Evolutionary conservation across 2,888 invertebrate species (phyloP), one percentile per base, ranked within the genome.

Genomic region (Drosophila robusta): DNA sequence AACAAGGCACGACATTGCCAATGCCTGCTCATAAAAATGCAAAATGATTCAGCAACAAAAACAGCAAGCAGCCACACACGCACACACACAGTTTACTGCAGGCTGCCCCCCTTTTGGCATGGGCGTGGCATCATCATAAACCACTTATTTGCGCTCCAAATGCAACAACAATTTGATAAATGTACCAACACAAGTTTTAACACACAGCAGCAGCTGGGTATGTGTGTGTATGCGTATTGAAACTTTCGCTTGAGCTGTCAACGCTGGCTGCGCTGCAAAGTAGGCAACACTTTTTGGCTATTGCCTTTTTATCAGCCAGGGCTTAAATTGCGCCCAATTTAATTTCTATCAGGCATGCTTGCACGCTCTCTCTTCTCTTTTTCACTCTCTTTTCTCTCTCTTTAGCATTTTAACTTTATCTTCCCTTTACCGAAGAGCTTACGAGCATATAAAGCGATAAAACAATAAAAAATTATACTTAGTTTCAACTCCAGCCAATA

Each of bases 61-160:
- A 44, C 51, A 57, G 32, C 38, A 56, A 49, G n/a, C 41, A 71
- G 12, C 45, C 50, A 45, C 42, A 39, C 22, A 22, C 22, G 18
- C 18, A 18, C 22, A 47, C 14, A 24, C 14, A 24, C 32, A 38
- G 57, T 45, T 36, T 39, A 49, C 52, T 56, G 58, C 73, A 70
- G 60, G 39, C 51, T 70, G 58, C 60, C 46, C 29, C 46, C 22
- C 50, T 32, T 34, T 45, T 46, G 34, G 29, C 38, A 24, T 16
- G 44, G 34, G 56, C 34, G 22, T 49, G 52, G 71, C 82, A 87
- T 83, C 85, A 83, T 87, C 86, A 87, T 83, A 83, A 83, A 87
- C 83, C 83, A 87, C 86, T 84, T 83, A 83, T 87, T 83, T 83
- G 85, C 87, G 87, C 87, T 87, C 82, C 79, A 83, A 87, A 85